A percentile compares a stretch with the other conserved stretches of the same genome.
These are phyloP conservation scores for Cynoglossus semilaevis DNA, from an alignment of 2,113 vertebrate species.

Conservation along the genomic window DNA sequence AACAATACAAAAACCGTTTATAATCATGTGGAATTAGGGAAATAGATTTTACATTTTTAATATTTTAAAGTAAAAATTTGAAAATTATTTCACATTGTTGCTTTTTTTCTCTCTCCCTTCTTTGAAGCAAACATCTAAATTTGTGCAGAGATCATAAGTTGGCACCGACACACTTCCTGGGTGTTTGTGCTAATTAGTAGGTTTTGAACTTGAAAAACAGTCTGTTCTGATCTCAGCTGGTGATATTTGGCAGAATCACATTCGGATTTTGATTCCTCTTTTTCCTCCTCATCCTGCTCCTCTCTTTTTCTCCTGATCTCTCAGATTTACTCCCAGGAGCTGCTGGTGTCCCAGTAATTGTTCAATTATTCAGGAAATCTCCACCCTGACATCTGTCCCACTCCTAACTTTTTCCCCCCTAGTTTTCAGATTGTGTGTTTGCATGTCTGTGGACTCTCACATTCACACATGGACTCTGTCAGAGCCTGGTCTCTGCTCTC, in stretches of 20 bases:
- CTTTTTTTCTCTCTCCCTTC: not conserved
- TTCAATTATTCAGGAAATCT: conserved; percentile 66
- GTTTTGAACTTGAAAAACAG: conserved; percentile 40
- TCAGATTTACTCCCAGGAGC: conserved; percentile 27
- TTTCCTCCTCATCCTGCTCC: conserved; percentile 23
- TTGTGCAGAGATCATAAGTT: not conserved
- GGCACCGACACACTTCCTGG: not conserved
- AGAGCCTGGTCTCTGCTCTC: not conserved
- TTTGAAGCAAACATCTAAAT: not conserved
- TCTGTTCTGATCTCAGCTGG: conserved; percentile 47
- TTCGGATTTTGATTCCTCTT: conserved; percentile 46
- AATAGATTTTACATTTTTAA: no score
- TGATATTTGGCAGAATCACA: conserved; percentile 51
- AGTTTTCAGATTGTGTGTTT: conserved; percentile 27
- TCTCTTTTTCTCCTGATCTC: conserved; percentile 26
- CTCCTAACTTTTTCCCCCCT: conserved; percentile 27
- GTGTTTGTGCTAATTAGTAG: conserved; percentile 37
- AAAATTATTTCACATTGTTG: no score
- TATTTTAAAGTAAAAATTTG: no score
- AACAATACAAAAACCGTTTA: no score
- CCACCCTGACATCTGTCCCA: conserved; percentile 62
- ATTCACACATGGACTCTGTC: not conserved
- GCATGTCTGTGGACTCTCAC: conserved; percentile 1
- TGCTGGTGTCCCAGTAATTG: conserved; percentile 43
- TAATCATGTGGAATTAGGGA: no score